Base-by-base conservation (phyloP, 2,797 vertebrate species). In the Sebastes hubbsi region DNA sequence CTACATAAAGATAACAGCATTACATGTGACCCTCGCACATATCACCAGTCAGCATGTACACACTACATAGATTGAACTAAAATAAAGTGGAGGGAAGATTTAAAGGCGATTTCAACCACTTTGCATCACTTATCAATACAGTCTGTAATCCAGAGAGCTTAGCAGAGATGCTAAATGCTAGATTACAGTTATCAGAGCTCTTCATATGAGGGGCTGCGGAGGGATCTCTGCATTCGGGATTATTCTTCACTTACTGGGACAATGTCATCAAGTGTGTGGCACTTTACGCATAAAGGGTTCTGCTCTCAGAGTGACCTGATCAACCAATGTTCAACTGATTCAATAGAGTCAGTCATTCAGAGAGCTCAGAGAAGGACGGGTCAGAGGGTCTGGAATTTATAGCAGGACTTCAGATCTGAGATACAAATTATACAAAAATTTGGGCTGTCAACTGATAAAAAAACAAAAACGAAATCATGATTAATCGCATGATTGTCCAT, bases 91-190 rank as follows among this genome's bases (percentile, higher is more conserved):
- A 68, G 42, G 63, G 55, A 83, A 86, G 82, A 87, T 84, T 89
- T 85, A 85, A 72, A 79, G 38, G 55, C 78, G 81, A 90, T 92
- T 89, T 92, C 62, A 81, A 92, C 75, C 84, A 86, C 79, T 87
- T 91, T 88, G 77, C 84, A 79, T 91, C 89, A 91, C 83, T 90
- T 88, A 85, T 85, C 73, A 85, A 81, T 87, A 80, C 71, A 74
- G 69, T 64, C 69, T 82, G 77, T 92, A 92, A 93, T 94, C 91
- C 87, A 75, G 60, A 73, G 66, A 89, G 90, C 92, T 94, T 93
- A 92, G 42, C 82, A 85, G 73, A 86, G 83, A 92, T 25, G 75
- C 86, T 91, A 89, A 94, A 91, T 86, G 88, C 76, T 87, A 88
- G 92, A 93, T 93, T 93, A 92, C 72, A 88, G 64, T 81, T 68